Conservation (phyloP, 2,113 vertebrate genomes). For the Cercopithecus mona region DNA sequence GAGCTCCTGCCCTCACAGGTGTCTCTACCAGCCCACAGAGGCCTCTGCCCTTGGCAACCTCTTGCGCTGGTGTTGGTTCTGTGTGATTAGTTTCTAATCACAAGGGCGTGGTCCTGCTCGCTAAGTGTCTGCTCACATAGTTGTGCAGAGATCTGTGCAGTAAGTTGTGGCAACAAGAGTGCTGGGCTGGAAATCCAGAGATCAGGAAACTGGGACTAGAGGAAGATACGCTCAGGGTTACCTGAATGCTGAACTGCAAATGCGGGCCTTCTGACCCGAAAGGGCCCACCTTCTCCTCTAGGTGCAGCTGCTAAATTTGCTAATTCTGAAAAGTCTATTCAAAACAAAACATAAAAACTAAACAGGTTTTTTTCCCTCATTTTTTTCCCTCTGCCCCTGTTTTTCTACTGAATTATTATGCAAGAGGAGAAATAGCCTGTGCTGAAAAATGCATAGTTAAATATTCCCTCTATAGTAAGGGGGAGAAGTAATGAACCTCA, state of each 20-base stretch:
- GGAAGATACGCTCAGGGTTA: fast-evolving
- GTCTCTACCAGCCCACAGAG: neutral
- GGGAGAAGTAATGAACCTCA: neutral
- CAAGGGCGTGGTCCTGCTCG: fast-evolving
- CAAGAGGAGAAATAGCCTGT: neutral
- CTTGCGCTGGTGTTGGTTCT: fast-evolving
- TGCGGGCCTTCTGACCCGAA: neutral
- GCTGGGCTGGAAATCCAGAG: neutral
- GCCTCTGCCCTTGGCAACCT: too few relatives aligned
- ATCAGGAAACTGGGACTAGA: fast-evolving
- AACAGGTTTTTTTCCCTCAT: neutral
- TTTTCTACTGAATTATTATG: neutral
- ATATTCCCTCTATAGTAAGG: neutral
- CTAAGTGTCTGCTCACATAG: fast-evolving
- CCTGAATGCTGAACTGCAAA: neutral
- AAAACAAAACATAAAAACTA: neutral
- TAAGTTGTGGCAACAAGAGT: fast-evolving
- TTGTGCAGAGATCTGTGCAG: neutral
- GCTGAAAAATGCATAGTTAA: neutral
- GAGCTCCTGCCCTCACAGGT: neutral
- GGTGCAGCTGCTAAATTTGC: neutral
- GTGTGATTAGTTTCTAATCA: fast-evolving
- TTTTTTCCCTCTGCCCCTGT: neutral
- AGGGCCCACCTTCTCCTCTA: too few relatives aligned
- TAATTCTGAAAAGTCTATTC: neutral